A percentile compares a stretch with the other conserved stretches of the same genome.
Evolutionary conservation across 2,888 invertebrate species (phyloP).

Genomic region (Chloroclysta siterata): DNA sequence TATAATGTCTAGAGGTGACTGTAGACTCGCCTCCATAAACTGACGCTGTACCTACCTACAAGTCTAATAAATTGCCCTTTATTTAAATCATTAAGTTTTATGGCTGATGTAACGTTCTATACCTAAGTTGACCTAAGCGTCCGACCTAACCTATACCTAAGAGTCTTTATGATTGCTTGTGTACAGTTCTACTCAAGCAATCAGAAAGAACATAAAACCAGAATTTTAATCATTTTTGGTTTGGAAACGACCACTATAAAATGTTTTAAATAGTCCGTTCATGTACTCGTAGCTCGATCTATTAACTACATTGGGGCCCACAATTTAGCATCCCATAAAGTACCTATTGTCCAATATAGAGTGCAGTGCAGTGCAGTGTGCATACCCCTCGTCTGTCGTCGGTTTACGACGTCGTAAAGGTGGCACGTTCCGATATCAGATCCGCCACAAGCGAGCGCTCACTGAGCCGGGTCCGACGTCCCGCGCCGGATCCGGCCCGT

Average conservation of each 20-base stretch:
- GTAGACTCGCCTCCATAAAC: no score
- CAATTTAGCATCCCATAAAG: not conserved
- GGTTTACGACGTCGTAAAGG: slow-evolving; percentile 24
- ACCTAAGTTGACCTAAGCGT: no score
- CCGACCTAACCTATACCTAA: no score
- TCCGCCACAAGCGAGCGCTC: not conserved
- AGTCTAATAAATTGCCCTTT: no score
- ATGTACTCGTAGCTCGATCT: not conserved
- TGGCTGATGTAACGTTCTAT: no score
- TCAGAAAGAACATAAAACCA: no score
- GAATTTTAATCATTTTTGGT: not conserved
- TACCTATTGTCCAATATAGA: not conserved
- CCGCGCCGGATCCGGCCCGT: not conserved
- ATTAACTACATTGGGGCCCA: not conserved
- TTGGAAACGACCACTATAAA: not conserved
- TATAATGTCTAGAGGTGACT: no score
- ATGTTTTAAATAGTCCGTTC: not conserved
- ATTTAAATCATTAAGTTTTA: no score
- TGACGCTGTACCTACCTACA: no score
- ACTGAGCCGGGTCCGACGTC: not conserved
- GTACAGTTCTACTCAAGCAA: no score
- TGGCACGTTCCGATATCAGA: slow-evolving; percentile 11
- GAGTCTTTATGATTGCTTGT: no score
- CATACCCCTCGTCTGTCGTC: not conserved
- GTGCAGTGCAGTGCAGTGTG: not conserved